Conservation (phyloP, 2,113 vertebrate species). For the Charina bottae region DNA sequence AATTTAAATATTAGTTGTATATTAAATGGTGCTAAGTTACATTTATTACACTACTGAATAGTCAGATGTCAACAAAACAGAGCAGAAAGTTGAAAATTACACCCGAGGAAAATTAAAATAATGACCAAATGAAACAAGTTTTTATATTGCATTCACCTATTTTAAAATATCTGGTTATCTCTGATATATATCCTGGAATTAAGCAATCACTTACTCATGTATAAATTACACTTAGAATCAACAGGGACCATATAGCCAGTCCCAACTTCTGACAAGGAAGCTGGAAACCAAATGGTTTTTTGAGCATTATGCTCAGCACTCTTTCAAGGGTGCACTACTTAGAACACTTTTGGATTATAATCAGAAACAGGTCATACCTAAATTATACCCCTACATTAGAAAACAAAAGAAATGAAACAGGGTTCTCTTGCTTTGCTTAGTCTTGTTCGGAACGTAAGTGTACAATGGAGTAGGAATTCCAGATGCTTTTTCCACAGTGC, state of each 20-base stretch:
- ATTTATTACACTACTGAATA: conserved; percentile 22
- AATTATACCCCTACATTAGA: neutral
- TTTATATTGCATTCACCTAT: neutral
- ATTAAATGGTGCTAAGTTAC: neutral
- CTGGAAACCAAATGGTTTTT: neutral
- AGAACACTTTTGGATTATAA: neutral
- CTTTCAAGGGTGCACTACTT: neutral
- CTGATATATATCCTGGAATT: neutral
- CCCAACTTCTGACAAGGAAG: neutral
- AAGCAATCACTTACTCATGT: neutral
- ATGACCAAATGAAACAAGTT: neutral
- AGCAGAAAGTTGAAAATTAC: neutral
- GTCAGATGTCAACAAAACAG: neutral
- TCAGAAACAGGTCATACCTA: neutral
- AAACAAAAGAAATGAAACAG: conserved; percentile 7
- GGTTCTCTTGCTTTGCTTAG: neutral
- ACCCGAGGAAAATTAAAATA: neutral
- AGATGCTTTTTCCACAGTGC: neutral
- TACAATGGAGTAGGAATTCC: neutral
- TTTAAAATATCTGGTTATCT: neutral
- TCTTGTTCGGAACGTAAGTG: neutral
- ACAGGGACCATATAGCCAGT: neutral
- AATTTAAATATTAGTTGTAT: neutral
- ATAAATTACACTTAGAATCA: neutral
- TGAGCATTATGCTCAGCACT: neutral